phyloP scores from a whole-genome alignment of 2,888 invertebrate genomes.

The Onthophagus sagittarius region DNA sequence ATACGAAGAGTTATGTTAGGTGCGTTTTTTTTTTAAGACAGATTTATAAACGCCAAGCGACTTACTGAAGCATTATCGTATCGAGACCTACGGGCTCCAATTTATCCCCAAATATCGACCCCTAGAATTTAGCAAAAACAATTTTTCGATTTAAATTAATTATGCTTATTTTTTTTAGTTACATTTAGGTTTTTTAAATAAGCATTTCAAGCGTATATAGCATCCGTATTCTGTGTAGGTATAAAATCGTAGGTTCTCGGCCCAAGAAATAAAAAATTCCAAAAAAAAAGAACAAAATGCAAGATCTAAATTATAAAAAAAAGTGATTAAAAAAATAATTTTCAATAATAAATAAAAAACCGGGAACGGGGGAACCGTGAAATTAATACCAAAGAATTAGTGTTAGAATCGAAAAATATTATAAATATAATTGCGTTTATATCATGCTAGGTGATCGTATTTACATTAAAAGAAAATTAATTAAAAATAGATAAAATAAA shows the following conservation, averaged over 20 bases:
- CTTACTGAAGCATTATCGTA: slow-evolving; percentile 14
- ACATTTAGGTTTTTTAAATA: neutral
- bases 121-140: slow-evolving; percentile 1
- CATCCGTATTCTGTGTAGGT: slow-evolving; percentile 11
- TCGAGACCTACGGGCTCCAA: slow-evolving; percentile 16
- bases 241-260: neutral
- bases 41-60: neutral
- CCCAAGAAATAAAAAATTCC: neutral
- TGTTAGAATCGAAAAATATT: neutral
- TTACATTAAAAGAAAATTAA: slow-evolving; percentile 17
- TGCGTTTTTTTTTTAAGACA: neutral
- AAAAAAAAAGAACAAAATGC: neutral
- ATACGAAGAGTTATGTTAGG: slow-evolving; percentile 1
- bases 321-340: neutral
- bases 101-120: slow-evolving; percentile 15
- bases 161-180: neutral
- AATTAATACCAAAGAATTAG: neutral
- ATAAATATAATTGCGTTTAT: slow-evolving; percentile 12
- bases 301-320: neutral
- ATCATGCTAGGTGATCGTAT: slow-evolving; percentile 40
- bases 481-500: slow-evolving; percentile 13
- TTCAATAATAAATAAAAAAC: neutral
- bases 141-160: too few species aligned
- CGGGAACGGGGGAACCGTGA: neutral
- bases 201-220: slow-evolving; percentile 18